Evolutionary conservation across 2,113 vertebrate species (phyloP).

Genomic region (Colaptes auratus): DNA sequence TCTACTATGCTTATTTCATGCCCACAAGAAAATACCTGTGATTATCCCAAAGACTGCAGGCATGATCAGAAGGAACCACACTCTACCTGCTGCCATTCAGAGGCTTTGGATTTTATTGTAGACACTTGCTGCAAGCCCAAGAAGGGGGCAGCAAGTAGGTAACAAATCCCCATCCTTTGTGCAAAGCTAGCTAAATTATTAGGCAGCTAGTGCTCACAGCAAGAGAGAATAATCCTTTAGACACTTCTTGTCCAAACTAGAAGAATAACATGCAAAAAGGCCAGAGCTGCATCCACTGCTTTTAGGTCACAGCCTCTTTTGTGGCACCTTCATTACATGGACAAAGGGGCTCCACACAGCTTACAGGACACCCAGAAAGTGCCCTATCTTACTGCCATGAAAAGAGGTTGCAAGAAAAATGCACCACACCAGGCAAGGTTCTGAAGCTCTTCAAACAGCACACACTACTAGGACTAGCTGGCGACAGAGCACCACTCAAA

Average conservation of each 20-base stretch:
- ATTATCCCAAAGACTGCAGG: background rate
- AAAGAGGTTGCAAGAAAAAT: background rate
- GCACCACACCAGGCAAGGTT: background rate
- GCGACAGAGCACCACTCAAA: background rate
- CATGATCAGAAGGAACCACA: background rate
- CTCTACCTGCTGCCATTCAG: background rate
- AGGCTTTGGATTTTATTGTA: background rate
- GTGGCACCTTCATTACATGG: accelerated
- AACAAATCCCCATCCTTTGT: background rate
- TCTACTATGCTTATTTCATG: background rate
- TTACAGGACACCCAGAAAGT: background rate
- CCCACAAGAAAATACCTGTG: background rate
- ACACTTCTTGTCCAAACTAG: background rate
- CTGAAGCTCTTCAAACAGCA: background rate
- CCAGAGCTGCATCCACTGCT: background rate
- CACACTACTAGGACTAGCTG: background rate
- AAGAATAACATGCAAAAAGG: background rate
- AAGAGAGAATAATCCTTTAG: background rate
- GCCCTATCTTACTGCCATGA: background rate
- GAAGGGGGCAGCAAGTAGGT: background rate
- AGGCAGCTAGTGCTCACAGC: background rate
- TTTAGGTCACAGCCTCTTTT: background rate
- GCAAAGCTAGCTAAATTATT: background rate
- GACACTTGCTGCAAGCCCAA: background rate
- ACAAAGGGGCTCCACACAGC: background rate